Conservation (phyloP, 37 sponge, comb jelly and placozoan genomes). For the Beroe ovata region DNA sequence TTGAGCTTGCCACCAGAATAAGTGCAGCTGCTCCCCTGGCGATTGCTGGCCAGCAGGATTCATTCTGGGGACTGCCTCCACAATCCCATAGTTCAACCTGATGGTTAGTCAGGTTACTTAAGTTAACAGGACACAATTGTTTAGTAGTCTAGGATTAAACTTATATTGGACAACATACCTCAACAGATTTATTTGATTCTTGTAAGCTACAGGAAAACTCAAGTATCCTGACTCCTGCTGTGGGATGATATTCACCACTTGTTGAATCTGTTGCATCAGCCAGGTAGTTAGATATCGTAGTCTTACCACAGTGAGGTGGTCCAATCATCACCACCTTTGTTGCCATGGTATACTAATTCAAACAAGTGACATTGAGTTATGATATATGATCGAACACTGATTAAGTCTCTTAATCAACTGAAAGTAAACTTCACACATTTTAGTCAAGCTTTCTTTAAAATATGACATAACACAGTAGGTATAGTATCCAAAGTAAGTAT, state of each 20-base stretch:
- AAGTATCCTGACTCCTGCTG: constrained; percentile 69
- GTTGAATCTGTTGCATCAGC: constrained; percentile 66
- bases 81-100: constrained; percentile 70
- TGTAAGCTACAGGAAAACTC: constrained; percentile 48
- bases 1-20: constrained; percentile 44
- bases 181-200: constrained; percentile 14
- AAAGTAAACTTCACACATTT: too few relatives aligned
- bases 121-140: not conserved
- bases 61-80: constrained; percentile 64
- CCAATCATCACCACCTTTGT: constrained; percentile 69
- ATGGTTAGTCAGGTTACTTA: not conserved
- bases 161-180: too few relatives aligned
- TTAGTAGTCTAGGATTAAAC: too few relatives aligned
- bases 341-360: constrained; percentile 14
- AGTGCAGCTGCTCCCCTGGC: constrained; percentile 56
- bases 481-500: too few relatives aligned
- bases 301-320: constrained; percentile 68
- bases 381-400: too few relatives aligned
- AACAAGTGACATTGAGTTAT: too few relatives aligned
- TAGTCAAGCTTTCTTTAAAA: too few relatives aligned
- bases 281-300: constrained; percentile 63
- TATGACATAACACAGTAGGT: too few relatives aligned
- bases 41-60: constrained; percentile 70
- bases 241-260: constrained; percentile 69
- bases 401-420: too few relatives aligned